Evolutionary conservation across 2,113 vertebrate species (phyloP).

Genomic region (Speoplatyrhinus poulsoni): DNA sequence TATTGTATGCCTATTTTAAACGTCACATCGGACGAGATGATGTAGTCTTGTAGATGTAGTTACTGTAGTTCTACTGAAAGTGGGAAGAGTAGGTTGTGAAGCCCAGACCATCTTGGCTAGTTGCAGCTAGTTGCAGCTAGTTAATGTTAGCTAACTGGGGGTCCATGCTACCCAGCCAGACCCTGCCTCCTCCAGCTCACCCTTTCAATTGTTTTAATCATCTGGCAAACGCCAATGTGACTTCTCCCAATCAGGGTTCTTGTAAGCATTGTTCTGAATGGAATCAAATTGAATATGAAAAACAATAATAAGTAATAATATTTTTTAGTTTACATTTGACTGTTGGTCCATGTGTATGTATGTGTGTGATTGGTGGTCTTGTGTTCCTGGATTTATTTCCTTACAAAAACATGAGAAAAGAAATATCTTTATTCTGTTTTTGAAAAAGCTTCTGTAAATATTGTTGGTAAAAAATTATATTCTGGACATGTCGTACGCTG

Average conservation of each 20-base stretch:
- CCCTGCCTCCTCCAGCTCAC: slow-evolving; percentile 61
- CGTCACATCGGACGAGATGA: slow-evolving; percentile 28
- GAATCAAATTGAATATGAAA: slow-evolving; percentile 65
- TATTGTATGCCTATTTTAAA: slow-evolving; percentile 26
- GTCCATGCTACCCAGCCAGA: slow-evolving; percentile 49
- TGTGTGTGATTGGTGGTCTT: slow-evolving; percentile 75
- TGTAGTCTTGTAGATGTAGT: slow-evolving; percentile 12
- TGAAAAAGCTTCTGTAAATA: slow-evolving; percentile 77
- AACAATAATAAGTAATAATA: slow-evolving; percentile 76
- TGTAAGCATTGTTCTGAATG: slow-evolving; percentile 70
- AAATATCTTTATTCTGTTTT: slow-evolving; percentile 65
- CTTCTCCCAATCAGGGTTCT: slow-evolving; percentile 77
- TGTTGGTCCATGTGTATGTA: slow-evolving; percentile 72
- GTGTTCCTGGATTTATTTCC: slow-evolving; percentile 67
- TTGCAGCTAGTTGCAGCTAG: too few species aligned
- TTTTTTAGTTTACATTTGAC: slow-evolving; percentile 75
- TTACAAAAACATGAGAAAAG: slow-evolving; percentile 65
- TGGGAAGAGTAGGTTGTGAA: too few species aligned
- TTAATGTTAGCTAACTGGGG: not conserved
- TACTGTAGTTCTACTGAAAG: not conserved
- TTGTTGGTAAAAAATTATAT: slow-evolving; percentile 61
- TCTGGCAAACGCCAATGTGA: slow-evolving; percentile 68
- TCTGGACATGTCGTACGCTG: slow-evolving; percentile 67
- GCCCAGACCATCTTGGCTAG: too few species aligned
- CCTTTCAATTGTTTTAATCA: slow-evolving; percentile 76